These are phyloP conservation scores for Agrilus cyanescens DNA, from an alignment of 2,888 invertebrate species.

Conservation along the genomic window DNA sequence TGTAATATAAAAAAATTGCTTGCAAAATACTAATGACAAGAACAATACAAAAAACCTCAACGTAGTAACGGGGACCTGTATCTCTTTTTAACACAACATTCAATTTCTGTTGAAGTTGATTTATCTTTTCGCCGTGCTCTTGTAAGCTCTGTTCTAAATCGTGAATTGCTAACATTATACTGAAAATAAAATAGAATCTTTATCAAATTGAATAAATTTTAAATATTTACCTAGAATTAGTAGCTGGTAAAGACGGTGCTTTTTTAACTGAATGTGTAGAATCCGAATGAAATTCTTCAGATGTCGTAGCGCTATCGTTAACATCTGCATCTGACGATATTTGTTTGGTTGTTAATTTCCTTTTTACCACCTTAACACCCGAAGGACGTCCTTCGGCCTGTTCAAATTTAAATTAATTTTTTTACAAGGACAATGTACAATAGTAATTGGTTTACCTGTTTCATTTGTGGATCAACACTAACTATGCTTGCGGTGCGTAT, in stretches of 20 bases:
- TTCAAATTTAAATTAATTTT: constrained; percentile 28
- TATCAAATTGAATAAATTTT: background rate
- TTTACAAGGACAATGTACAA: no score
- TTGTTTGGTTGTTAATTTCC: constrained; percentile 39
- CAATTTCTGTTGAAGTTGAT: constrained; percentile 24
- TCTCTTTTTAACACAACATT: constrained; percentile 21
- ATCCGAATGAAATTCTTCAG: constrained; percentile 33
- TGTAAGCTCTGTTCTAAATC: constrained; percentile 26
- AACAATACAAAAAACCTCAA: constrained; percentile 21
- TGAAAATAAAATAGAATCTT: constrained; percentile 15
- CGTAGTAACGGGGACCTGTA: constrained; percentile 9
- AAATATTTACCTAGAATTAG: constrained; percentile 23
- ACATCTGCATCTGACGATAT: constrained; percentile 42
- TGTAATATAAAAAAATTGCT: constrained; percentile 33
- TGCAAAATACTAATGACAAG: constrained; percentile 23
- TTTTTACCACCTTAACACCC: constrained; percentile 38
- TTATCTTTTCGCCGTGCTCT: constrained; percentile 27
- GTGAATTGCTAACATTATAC: constrained; percentile 27
- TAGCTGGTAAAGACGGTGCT: constrained; percentile 20
- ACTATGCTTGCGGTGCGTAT: constrained; percentile 60
- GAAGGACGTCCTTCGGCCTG: constrained; percentile 42
- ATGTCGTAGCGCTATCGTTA: constrained; percentile 33
- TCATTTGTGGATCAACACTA: constrained; percentile 45
- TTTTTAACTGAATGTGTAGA: constrained; percentile 30
- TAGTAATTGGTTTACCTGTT: no score